Percentiles rank a stretch among this genome's conserved stretches.
phyloP scores from a whole-genome alignment of 1,140 invertebrate genomes.

The Cydia amplana region DNA sequence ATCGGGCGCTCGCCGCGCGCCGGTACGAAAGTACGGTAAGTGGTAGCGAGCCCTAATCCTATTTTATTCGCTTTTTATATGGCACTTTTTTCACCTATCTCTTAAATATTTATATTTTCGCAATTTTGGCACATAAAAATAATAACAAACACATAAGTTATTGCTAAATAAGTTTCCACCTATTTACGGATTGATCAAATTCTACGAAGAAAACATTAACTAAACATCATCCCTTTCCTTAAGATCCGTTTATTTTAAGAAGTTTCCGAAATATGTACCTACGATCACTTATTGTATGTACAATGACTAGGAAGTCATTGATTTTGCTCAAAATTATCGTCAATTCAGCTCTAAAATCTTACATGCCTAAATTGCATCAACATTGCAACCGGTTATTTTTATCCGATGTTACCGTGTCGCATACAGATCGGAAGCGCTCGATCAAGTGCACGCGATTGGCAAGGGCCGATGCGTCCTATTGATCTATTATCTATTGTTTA shows the following conservation, averaged over 20 bases:
- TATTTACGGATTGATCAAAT: too few species aligned
- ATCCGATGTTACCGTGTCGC: not conserved
- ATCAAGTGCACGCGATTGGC: slow-evolving; percentile 9
- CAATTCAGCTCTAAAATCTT: not conserved
- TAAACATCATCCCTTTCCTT: too few species aligned
- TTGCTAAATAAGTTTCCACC: too few species aligned
- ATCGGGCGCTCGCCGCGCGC: slow-evolving; percentile 40
- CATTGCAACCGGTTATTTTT: not conserved
- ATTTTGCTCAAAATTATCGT: too few species aligned
- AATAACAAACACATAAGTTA: too few species aligned
- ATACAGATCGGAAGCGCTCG: not conserved
- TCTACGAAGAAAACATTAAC: too few species aligned
- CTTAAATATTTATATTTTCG: not conserved
- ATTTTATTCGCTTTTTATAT: not conserved
- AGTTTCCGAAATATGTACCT: too few species aligned
- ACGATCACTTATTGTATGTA: too few species aligned
- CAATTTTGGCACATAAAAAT: too few species aligned
- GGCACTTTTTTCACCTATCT: not conserved
- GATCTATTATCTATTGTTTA: slow-evolving; percentile 36
- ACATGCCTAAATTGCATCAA: not conserved
- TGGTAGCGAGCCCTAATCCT: not conserved
- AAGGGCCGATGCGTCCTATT: slow-evolving; percentile 21
- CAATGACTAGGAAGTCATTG: too few species aligned
- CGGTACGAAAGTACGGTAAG: slow-evolving; percentile 27
- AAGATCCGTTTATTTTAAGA: too few species aligned